phyloP scores from a whole-genome alignment of 2,797 vertebrate species.

The Setipinna tenuifilis region DNA sequence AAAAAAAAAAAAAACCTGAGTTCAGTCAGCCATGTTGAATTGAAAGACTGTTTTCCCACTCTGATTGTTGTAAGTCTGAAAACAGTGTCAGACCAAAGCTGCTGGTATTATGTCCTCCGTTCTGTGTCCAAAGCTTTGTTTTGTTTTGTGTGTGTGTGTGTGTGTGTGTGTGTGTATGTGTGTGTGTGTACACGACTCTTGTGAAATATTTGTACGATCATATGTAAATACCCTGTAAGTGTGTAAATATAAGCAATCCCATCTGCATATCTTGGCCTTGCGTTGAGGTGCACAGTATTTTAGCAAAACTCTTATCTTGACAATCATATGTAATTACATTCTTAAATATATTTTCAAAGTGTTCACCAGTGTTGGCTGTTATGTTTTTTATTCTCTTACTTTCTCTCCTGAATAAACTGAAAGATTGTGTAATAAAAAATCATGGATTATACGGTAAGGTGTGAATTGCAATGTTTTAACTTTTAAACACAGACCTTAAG shows the following conservation, averaged over 20 bases:
- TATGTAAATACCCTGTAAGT: slow-evolving; percentile 75
- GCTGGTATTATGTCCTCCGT: slow-evolving; percentile 39
- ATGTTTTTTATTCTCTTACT: neutral
- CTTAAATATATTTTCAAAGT: slow-evolving; percentile 62
- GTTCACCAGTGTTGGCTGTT: neutral
- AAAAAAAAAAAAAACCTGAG: neutral
- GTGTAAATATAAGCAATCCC: slow-evolving; percentile 73
- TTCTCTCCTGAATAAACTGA: slow-evolving; percentile 2
- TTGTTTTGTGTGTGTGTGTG: slow-evolving; percentile 34
- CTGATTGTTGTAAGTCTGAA: slow-evolving; percentile 23
- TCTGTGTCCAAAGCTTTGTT: slow-evolving; percentile 52
- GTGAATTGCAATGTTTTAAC: slow-evolving; percentile 49
- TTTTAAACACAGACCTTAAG: neutral
- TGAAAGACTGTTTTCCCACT: neutral
- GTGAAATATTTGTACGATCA: slow-evolving; percentile 63
- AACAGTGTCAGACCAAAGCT: slow-evolving; percentile 50
- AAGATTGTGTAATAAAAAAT: slow-evolving; percentile 2
- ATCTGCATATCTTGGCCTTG: slow-evolving; percentile 74
- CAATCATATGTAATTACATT: slow-evolving; percentile 77
- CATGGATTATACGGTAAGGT: neutral
- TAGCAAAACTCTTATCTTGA: slow-evolving; percentile 64
- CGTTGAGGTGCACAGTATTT: slow-evolving; percentile 66
- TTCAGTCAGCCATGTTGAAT: neutral
- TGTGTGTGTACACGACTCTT: slow-evolving; percentile 44
- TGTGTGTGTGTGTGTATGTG: too few relatives aligned